Evolutionary conservation across 1,140 invertebrate species (phyloP).

Genomic region (Papilio helenus): DNA sequence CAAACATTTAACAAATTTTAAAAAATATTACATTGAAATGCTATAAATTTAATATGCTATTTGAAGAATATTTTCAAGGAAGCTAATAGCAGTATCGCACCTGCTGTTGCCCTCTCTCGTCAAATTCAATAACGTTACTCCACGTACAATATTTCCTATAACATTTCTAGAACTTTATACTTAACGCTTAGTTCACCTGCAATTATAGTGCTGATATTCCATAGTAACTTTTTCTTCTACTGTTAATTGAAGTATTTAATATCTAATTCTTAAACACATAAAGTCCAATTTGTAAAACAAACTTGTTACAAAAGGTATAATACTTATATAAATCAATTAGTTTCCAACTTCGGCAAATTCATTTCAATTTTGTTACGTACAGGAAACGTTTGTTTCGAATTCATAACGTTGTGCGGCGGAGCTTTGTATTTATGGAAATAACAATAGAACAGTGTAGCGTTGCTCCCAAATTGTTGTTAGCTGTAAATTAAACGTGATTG

Average conservation of each 20-base stretch:
- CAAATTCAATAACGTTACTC: constrained; percentile 38
- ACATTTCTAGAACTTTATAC: constrained; percentile 35
- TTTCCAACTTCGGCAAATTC: constrained; percentile 2
- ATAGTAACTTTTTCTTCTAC: not conserved
- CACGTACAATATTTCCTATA: constrained; percentile 37
- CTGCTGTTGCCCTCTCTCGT: constrained; percentile 34
- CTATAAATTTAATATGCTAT: constrained; percentile 28
- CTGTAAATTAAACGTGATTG: constrained; percentile 38
- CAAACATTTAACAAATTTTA: not conserved
- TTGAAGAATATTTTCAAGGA: constrained; percentile 32
- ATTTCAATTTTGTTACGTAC: constrained; percentile 12
- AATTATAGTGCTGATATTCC: not conserved
- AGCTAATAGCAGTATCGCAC: constrained; percentile 29
- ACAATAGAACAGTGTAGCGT: constrained; percentile 22
- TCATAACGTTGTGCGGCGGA: constrained; percentile 1
- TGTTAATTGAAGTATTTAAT: not conserved
- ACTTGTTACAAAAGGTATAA: not conserved
- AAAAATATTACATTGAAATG: not conserved
- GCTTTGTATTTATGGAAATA: constrained; percentile 23
- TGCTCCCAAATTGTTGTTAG: constrained; percentile 23
- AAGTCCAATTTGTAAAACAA: not conserved
- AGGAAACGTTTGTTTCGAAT: constrained; percentile 2
- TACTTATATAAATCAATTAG: not conserved
- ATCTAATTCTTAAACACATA: not conserved
- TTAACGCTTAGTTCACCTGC: constrained; percentile 34